Percentiles rank a stretch among this genome's conserved stretches.
Conservation (phyloP, 2,113 vertebrate genomes). For the Donacobius atricapilla region DNA sequence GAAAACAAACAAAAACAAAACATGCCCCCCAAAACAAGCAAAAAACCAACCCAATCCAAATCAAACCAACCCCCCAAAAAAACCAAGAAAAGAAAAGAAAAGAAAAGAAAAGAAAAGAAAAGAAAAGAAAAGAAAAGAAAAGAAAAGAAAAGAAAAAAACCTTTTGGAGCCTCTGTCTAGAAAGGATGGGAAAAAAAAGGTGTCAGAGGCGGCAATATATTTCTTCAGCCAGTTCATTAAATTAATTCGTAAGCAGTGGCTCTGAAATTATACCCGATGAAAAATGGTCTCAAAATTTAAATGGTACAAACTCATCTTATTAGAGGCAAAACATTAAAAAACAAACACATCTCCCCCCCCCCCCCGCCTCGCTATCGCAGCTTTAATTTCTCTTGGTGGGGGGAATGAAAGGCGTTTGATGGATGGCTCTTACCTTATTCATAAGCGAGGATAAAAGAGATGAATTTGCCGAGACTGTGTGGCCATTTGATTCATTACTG, state of each 20-base stretch:
- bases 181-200: constrained; percentile 81
- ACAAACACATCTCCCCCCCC: constrained; percentile 88
- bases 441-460: constrained; percentile 99
- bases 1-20: constrained; percentile 33
- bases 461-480: constrained; percentile 93
- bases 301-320: constrained; percentile 99
- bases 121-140: background rate
- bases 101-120: background rate
- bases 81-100: background rate
- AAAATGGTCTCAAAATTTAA: constrained; percentile 99
- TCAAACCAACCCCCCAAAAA: background rate
- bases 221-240: constrained; percentile 98
- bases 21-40: too few relatives aligned
- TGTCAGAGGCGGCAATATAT: constrained; percentile 94
- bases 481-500: constrained; percentile 99
- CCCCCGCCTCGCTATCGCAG: constrained; percentile 64
- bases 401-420: constrained; percentile 89
- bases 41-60: background rate
- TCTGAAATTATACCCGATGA: constrained; percentile 96
- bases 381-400: constrained; percentile 92
- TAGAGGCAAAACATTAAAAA: constrained; percentile 99
- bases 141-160: background rate
- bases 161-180: constrained; percentile 63
- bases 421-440: constrained; percentile 99
- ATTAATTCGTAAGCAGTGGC: constrained; percentile 98